A percentile compares a stretch with the other conserved stretches of the same genome.
Evolutionary conservation across 2,113 vertebrate species (phyloP).

Genomic region (Melospiza georgiana): DNA sequence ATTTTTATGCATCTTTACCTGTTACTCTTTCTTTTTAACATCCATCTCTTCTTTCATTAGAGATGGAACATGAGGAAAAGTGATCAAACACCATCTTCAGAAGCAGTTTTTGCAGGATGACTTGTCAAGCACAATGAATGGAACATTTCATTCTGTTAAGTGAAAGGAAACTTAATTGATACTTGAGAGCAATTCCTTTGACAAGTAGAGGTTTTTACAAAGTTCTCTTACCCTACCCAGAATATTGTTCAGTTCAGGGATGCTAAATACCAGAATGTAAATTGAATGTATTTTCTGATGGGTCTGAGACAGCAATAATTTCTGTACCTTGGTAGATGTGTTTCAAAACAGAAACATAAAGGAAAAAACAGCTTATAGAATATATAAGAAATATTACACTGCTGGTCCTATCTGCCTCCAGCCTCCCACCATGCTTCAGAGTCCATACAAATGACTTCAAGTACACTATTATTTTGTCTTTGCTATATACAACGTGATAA

Average conservation of each 20-base stretch:
- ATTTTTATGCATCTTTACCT: neutral
- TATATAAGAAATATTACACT: neutral
- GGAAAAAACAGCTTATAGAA: neutral
- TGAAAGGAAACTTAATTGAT: conserved; percentile 25
- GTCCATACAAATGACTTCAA: neutral
- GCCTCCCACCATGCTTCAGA: neutral
- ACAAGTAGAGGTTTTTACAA: neutral
- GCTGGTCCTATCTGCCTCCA: neutral
- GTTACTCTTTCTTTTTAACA: neutral
- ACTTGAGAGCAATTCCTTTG: neutral
- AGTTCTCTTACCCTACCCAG: neutral
- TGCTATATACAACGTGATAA: neutral
- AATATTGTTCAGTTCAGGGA: neutral
- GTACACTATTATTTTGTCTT: neutral
- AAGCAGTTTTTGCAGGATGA: neutral
- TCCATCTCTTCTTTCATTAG: neutral
- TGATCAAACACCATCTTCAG: neutral
- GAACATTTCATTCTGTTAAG: neutral
- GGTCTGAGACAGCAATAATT: neutral
- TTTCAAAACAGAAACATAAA: neutral
- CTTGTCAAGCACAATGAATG: conserved; percentile 2
- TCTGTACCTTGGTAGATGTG: neutral
- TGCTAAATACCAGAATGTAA: neutral
- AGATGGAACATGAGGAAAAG: neutral
- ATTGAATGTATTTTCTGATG: neutral